A percentile compares a stretch with the other conserved stretches of the same genome.
phyloP scores from a whole-genome alignment of 1,140 invertebrate species.

The Octopus bimaculoides region DNA sequence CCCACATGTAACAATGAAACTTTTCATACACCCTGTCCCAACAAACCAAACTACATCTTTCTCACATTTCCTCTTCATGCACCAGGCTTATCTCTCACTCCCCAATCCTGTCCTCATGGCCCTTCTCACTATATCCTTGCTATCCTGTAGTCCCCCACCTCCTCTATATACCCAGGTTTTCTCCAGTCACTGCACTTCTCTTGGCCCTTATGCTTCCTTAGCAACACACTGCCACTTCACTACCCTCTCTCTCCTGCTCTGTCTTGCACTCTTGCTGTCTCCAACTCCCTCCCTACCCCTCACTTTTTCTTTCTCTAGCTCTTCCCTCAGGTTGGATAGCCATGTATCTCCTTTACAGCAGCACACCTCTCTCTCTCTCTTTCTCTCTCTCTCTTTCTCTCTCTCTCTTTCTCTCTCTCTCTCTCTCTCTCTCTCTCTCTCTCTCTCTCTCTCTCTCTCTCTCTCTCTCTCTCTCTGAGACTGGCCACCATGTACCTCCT shows the following conservation, averaged over 20 bases:
- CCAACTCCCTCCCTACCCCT: constrained; percentile 15
- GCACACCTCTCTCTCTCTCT: constrained; percentile 16
- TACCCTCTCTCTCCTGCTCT: neutral
- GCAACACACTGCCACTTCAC: neutral
- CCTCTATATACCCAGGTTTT: too few species aligned
- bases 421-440: neutral
- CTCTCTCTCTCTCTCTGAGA: neutral
- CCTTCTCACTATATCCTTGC: too few species aligned
- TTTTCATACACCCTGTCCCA: too few species aligned
- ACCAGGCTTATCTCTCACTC: too few species aligned
- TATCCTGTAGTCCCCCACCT: too few species aligned
- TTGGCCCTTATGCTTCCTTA: too few species aligned
- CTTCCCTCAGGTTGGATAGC: constrained; percentile 9
- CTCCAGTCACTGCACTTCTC: too few species aligned
- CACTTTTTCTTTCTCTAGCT: neutral
- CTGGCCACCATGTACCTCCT: too few species aligned
- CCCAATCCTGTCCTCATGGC: too few species aligned
- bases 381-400: constrained; percentile 13
- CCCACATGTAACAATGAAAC: too few species aligned
- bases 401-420: constrained; percentile 8
- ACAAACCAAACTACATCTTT: too few species aligned
- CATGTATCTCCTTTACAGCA: neutral
- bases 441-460: neutral
- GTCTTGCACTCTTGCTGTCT: neutral
- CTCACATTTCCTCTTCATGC: too few species aligned